These are phyloP conservation scores for Ovis canadensis DNA, from an alignment of 2,113 vertebrate genomes.

Conservation along the genomic window DNA sequence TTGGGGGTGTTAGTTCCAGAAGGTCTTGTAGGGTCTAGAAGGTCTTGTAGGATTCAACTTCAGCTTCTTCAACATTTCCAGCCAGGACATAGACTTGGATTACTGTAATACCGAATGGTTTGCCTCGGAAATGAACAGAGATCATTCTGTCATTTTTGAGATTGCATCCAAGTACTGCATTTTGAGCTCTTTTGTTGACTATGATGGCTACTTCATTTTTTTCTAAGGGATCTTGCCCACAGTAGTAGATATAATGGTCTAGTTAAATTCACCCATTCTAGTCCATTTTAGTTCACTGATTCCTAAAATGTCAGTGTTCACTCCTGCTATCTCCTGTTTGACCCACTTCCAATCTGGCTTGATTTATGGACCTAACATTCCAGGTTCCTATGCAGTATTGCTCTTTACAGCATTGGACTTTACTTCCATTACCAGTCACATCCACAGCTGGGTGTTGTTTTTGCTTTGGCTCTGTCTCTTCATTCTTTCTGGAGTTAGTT, in stretches of 20 bases:
- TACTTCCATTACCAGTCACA: neutral
- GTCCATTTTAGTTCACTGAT: neutral
- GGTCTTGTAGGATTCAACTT: neutral
- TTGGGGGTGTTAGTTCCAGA: neutral
- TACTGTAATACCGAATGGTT: neutral
- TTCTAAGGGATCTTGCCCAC: neutral
- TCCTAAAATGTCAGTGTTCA: neutral
- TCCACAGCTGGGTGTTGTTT: neutral
- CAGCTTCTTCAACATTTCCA: neutral
- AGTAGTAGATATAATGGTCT: neutral
- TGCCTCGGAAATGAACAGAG: neutral
- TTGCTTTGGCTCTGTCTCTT: neutral
- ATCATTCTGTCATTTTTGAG: neutral
- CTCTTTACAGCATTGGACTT: neutral
- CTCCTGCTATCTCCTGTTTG: neutral
- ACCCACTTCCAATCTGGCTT: neutral
- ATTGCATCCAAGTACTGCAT: neutral
- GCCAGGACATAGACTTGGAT: neutral
- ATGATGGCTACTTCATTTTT: neutral
- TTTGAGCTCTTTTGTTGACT: neutral
- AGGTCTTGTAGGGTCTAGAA: neutral
- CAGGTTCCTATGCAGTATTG: neutral
- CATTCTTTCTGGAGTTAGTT: neutral
- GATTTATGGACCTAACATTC: neutral
- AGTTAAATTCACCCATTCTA: neutral